Conservation (phyloP, 1,140 invertebrate genomes). For the Odontomachus brunneus region DNA sequence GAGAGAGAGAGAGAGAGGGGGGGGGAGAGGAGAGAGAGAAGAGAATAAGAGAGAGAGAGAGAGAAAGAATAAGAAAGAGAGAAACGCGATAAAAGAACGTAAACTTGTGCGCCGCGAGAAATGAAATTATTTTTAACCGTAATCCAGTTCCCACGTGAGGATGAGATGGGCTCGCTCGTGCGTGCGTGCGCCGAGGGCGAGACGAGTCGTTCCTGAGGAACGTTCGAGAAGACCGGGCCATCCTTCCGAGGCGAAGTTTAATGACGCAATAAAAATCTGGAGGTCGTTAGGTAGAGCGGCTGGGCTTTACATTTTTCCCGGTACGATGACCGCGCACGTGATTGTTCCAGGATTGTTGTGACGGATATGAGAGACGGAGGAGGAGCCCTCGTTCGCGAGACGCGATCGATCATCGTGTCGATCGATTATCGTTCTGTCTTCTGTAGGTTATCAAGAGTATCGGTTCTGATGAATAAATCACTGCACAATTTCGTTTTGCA, state of each 20-base stretch:
- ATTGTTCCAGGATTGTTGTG: conserved; percentile 71
- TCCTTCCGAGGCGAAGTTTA: conserved; percentile 78
- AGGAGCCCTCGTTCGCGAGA: background rate
- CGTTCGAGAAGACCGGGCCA: conserved; percentile 68
- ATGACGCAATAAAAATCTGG: conserved; percentile 81
- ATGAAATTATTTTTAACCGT: conserved; percentile 70
- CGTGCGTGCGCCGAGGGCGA: conserved; percentile 31
- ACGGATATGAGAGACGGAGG: conserved; percentile 18
- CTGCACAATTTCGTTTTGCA: too few relatives aligned
- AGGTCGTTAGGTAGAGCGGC: conserved; percentile 76
- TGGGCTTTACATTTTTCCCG: conserved; percentile 76
- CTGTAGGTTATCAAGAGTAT: too few relatives aligned
- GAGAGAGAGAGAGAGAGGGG: too few relatives aligned
- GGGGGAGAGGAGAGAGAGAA: too few relatives aligned
- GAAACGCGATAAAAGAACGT: conserved; percentile 17
- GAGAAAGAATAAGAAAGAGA: background rate
- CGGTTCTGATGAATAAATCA: too few relatives aligned
- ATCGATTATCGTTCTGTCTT: too few relatives aligned
- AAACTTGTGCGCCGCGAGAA: conserved; percentile 46
- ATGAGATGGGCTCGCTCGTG: background rate
- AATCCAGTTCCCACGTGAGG: conserved; percentile 75
- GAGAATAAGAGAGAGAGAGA: too few relatives aligned
- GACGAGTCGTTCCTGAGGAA: conserved; percentile 39
- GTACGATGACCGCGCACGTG: conserved; percentile 74
- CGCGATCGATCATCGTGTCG: background rate